phyloP scores from a whole-genome alignment of 2,888 invertebrate species.

The Eudemis profundana region DNA sequence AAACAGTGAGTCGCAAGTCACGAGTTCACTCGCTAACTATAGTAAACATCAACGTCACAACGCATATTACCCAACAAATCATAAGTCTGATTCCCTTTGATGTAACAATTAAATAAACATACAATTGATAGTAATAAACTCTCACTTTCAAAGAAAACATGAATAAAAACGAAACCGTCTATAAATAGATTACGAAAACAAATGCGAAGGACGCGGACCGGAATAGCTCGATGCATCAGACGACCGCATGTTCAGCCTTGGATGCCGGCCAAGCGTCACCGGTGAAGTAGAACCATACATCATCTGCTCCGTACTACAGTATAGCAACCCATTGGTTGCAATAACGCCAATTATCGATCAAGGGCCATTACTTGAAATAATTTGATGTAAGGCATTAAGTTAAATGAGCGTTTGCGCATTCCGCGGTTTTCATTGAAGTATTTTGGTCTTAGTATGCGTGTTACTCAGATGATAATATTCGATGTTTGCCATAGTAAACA shows the following conservation, averaged over 20 bases:
- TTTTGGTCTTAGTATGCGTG: too few relatives aligned
- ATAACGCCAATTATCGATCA: too few relatives aligned
- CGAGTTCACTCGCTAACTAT: too few relatives aligned
- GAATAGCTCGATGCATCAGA: constrained; percentile 76
- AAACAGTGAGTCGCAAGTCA: too few relatives aligned
- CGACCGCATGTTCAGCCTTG: constrained; percentile 67
- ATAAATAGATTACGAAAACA: constrained; percentile 69
- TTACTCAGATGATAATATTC: too few relatives aligned
- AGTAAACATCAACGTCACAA: not conserved
- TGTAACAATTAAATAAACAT: constrained; percentile 31
- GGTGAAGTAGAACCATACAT: constrained; percentile 47
- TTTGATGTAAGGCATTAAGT: too few relatives aligned
- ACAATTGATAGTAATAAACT: constrained; percentile 19
- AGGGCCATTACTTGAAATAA: too few relatives aligned
- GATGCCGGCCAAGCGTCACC: constrained; percentile 65
- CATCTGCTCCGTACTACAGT: too few relatives aligned
- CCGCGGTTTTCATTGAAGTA: too few relatives aligned
- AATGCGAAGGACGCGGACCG: constrained; percentile 72
- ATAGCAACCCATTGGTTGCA: too few relatives aligned
- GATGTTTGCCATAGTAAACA: too few relatives aligned
- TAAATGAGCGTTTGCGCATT: too few relatives aligned
- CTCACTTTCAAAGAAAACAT: constrained; percentile 34
- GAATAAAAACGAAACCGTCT: constrained; percentile 55
- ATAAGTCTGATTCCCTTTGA: constrained; percentile 13
- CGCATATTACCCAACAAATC: not conserved